A percentile compares a stretch with the other conserved stretches of the same genome.
Evolutionary conservation across 1,140 invertebrate species (phyloP).

Genomic region (Pachypeltis micranthus): DNA sequence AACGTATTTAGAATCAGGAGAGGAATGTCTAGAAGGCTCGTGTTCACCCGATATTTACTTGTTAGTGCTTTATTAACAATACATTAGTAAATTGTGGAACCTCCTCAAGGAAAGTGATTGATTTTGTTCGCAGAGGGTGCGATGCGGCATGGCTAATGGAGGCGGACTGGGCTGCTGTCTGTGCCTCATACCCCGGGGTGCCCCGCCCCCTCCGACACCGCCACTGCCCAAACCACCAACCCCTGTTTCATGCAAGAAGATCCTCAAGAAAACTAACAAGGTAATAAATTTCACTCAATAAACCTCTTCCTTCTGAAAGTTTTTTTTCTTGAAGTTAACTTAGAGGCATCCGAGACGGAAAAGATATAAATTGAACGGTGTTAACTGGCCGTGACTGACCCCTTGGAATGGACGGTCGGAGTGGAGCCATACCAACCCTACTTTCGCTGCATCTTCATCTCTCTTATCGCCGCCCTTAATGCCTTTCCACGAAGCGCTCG

Average conservation of each 20-base stretch:
- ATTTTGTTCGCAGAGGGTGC: slow-evolving; percentile 10
- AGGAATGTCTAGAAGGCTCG: no score
- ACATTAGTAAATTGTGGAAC: no score
- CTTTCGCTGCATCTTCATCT: no score
- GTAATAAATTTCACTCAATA: slow-evolving; percentile 11
- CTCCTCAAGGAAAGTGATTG: not conserved
- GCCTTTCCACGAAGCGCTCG: no score
- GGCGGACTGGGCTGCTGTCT: slow-evolving; percentile 15
- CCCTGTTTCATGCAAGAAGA: slow-evolving; percentile 20
- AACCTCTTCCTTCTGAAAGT: not conserved
- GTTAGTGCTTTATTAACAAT: no score
- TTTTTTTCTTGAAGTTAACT: not conserved
- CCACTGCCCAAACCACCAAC: slow-evolving; percentile 19
- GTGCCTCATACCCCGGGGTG: slow-evolving; percentile 5
- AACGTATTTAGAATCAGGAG: no score
- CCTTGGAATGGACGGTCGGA: not conserved
- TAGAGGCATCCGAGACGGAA: not conserved
- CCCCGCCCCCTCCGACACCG: not conserved
- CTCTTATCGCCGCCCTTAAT: no score
- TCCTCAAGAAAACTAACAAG: slow-evolving; percentile 24
- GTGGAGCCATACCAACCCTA: no score
- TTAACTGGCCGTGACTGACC: slow-evolving; percentile 7
- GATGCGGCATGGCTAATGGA: slow-evolving; percentile 3
- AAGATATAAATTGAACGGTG: not conserved
- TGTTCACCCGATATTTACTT: no score